Base-by-base conservation (phyloP, 2,113 vertebrate species). In the western clawed frog (Xenopus tropicalis) region DNA sequence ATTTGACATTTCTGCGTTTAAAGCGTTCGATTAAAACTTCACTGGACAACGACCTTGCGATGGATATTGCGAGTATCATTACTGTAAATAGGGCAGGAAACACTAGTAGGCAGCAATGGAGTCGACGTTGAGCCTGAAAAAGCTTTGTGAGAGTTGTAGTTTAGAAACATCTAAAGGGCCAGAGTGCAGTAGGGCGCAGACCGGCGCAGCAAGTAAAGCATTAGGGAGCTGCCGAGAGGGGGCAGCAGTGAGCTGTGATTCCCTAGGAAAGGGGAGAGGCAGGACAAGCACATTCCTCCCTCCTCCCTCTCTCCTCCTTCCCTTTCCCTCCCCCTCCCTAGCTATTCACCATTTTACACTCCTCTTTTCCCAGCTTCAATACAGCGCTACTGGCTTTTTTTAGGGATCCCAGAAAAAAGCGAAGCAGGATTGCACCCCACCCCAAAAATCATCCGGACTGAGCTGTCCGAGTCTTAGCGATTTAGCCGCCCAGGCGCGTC, bases 261-360 rank as follows among this genome's bases (percentile, higher is more conserved):
- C 25, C 71, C 29, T 42, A 13, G 3, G 17, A n/a, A 57, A 66
- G 51, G 69, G 69, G 61, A 70, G 67, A 59, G 68, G 61, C 62
- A 13, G 29, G 61, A 20, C n/a, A n/a, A 20, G n/a, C 62, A 56
- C 61, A 61, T 59, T 67, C 69, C 78, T 73, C 64, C 11, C 9
- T 63, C 78, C 74, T 52, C 62, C 22, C 11, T 14, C n/a, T n/a
- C 48, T 4, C 8, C 44, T 17, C 62, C 19, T 11, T 46, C 54
- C 44, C 9, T 57, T 61, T 25, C 64, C 25, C 54, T n/a, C 37
- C 61, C 20, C 29, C 54, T 66, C 63, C 63, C 71, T 64, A 44
- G 77, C 63, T 56, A 62, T 61, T 74, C 72, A 74, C 72, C 72
- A 74, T 74, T 74, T 67, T 68, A 56, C 77, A 69, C 57, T 61